Evolutionary conservation across 2,113 vertebrate species (phyloP).

Genomic region (Poecilia latipinna): DNA sequence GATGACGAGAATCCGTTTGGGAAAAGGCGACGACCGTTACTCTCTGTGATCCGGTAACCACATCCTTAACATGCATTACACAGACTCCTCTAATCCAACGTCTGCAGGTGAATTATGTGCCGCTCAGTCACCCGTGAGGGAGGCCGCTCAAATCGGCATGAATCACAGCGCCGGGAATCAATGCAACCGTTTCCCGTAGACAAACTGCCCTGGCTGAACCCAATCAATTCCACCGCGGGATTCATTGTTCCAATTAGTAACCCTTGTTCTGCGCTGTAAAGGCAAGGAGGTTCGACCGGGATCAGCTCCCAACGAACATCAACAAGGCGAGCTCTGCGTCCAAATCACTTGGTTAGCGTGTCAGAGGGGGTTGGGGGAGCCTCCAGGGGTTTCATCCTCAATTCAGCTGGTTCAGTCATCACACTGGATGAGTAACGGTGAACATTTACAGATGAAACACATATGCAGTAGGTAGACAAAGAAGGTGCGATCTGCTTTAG

Average conservation of each 20-base stretch:
- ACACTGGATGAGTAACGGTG: neutral
- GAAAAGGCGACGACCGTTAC: neutral
- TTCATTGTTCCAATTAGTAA: conserved; percentile 58
- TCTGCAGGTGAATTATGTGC: conserved; percentile 53
- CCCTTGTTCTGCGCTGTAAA: conserved; percentile 37
- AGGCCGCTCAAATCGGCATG: conserved; percentile 43
- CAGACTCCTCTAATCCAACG: conserved; percentile 8
- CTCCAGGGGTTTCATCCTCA: neutral
- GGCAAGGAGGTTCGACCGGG: conserved; percentile 26
- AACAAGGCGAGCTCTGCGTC: conserved; percentile 42
- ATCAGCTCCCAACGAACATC: conserved; percentile 43
- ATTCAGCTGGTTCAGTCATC: conserved; percentile 31
- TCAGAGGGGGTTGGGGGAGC: neutral
- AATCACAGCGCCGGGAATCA: conserved; percentile 59
- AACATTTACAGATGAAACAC: conserved; percentile 10
- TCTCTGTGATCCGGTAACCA: neutral
- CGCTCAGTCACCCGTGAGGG: conserved; percentile 34
- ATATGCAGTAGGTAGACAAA: neutral
- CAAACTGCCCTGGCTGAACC: conserved; percentile 50
- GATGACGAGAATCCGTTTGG: neutral
- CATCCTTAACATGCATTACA: conserved; percentile 8
- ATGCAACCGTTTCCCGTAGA: conserved; percentile 60
- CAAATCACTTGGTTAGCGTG: conserved; percentile 54
- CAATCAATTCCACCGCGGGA: conserved; percentile 58
- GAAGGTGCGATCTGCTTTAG: too few relatives aligned